Base-by-base conservation (phyloP, 35 echinoderm and acorn worm genomes). In the Diadema setosum region DNA sequence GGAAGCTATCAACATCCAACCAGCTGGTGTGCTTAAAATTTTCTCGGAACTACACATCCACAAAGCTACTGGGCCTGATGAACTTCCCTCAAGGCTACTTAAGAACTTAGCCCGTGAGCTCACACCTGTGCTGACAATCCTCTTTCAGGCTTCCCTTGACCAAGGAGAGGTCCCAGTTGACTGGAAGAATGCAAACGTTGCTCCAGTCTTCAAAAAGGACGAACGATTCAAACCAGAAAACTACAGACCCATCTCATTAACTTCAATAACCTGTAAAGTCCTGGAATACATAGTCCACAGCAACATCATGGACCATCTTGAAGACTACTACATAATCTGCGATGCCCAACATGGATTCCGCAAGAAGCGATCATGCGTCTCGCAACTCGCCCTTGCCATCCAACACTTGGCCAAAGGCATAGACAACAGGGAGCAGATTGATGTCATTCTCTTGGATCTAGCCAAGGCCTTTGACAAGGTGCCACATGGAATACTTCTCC, bases 291-390 rank as follows among this genome's bases (percentile, higher is more conserved):
- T n/a, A n/a, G n/a, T n/a, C n/a, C n/a, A n/a, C n/a, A n/a, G n/a
- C n/a, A n/a, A n/a, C n/a, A n/a, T 90, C 35, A 83, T 65, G 30
- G 58, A 23, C 58, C 45, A 24, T 45, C 39, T 5, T 45, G n/a
- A n/a, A n/a, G n/a, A n/a, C n/a, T n/a, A n/a, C n/a, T n/a, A n/a
- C n/a, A n/a, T 75, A 33, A 65, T 91, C 29, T 46, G 43, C 1
- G 60, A 85, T 42, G 81, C 76, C 20, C 55, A 50, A 80, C 82
- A 84, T 58, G 81, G 89, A 23, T 91, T 91, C 46, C 7, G 89
- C 3, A 91, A 78, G n/a, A 57, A 2, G 65, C 11, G 82, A 48
- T 91, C 89, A 3, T 91, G 89, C 60, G 89, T 82, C 11, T 50
- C 89, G 21, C 80, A 83, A 83, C 39, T 90, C 6, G 39, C 83